Conservation (phyloP, 2,113 vertebrate genomes). For the Chauna torquata region DNA sequence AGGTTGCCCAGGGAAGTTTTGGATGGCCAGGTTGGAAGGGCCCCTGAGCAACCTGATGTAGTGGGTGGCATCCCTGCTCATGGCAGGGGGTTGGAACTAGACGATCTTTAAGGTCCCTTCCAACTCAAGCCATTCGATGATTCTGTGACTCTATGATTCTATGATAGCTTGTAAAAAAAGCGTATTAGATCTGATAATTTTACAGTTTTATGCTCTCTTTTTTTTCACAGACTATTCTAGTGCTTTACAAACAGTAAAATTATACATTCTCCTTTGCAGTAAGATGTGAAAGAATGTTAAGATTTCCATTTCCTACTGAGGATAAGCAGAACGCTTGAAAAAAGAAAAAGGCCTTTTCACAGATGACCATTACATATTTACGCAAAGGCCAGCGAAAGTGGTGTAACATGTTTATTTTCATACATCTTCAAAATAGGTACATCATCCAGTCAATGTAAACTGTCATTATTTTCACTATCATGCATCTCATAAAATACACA, state of each 20-base stretch:
- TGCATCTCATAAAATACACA: background rate
- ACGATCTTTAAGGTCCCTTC: too few relatives aligned
- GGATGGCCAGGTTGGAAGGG: too few relatives aligned
- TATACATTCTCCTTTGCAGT: background rate
- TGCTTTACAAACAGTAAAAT: background rate
- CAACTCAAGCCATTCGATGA: too few relatives aligned
- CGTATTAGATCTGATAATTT: background rate
- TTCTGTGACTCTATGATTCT: too few relatives aligned
- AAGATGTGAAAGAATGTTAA: background rate
- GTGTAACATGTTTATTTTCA: background rate
- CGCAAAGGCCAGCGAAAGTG: background rate
- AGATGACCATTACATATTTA: background rate
- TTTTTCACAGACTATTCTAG: background rate
- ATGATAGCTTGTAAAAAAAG: background rate
- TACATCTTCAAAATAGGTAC: background rate
- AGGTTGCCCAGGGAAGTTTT: too few relatives aligned
- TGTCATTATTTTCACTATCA: background rate
- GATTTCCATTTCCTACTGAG: background rate
- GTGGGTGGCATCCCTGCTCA: too few relatives aligned
- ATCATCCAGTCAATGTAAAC: fast-evolving
- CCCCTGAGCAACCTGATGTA: too few relatives aligned
- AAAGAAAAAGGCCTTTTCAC: background rate
- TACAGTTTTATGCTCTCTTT: background rate
- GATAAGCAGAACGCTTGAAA: background rate
- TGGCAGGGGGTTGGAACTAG: too few relatives aligned